These are phyloP conservation scores for Galaxias olidus DNA, from an alignment of 2,797 vertebrate species.

Conservation along the genomic window DNA sequence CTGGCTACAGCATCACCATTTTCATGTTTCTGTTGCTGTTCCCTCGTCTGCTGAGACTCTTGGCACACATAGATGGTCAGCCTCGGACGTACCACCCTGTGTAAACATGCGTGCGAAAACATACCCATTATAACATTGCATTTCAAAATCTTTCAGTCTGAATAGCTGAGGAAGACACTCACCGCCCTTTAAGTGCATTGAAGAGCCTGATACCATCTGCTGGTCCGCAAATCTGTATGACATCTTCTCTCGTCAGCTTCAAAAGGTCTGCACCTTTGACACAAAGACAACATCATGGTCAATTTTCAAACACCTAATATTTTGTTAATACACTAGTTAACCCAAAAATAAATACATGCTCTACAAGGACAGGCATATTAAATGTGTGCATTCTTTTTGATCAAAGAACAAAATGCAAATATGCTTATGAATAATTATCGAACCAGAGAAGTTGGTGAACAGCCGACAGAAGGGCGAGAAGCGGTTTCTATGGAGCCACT, in stretches of 20 bases:
- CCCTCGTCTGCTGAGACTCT: slow-evolving; percentile 87
- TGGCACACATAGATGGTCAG: slow-evolving; percentile 97
- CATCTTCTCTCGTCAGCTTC: slow-evolving; percentile 94
- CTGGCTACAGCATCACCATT: slow-evolving; percentile 81
- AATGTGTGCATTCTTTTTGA: too few relatives aligned
- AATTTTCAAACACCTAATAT: too few relatives aligned
- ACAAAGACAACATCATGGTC: neutral
- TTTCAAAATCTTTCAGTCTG: neutral
- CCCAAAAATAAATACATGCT: too few relatives aligned
- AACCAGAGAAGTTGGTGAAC: slow-evolving; percentile 97
- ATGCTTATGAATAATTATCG: neutral
- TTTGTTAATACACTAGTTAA: too few relatives aligned
- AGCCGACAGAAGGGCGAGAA: slow-evolving; percentile 91
- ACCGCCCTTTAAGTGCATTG: slow-evolving; percentile 94
- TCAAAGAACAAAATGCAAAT: neutral
- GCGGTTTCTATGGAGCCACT: slow-evolving; percentile 95
- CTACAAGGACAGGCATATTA: too few relatives aligned
- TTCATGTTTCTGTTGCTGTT: slow-evolving; percentile 88
- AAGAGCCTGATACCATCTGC: slow-evolving; percentile 96
- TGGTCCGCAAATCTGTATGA: slow-evolving; percentile 97
- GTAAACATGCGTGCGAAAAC: neutral
- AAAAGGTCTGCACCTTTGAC: slow-evolving; percentile 87
- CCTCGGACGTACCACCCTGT: slow-evolving; percentile 89
- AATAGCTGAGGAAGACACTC: slow-evolving; percentile 40
- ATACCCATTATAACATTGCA: neutral